Evolutionary conservation across 2,888 invertebrate genomes (phyloP).

Genomic region (Tortrix viridana): DNA sequence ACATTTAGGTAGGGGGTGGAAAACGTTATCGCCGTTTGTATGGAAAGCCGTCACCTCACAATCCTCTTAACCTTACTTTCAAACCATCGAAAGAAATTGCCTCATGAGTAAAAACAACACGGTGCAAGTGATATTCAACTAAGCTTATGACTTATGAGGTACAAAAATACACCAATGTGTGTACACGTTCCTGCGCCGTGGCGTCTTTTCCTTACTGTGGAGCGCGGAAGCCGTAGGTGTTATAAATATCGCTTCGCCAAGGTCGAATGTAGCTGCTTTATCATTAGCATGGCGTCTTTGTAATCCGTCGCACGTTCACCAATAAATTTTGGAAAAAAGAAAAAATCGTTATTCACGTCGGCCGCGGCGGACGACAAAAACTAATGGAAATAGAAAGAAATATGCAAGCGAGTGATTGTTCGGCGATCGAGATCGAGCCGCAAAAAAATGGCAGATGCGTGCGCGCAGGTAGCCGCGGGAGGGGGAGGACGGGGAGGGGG

Average conservation of each 20-base stretch:
- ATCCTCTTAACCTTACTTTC: too few species aligned
- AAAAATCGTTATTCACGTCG: constrained; percentile 59
- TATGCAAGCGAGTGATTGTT: constrained; percentile 63
- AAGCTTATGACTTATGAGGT: too few species aligned
- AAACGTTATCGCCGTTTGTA: too few species aligned
- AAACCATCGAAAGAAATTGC: too few species aligned
- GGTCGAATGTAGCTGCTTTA: constrained; percentile 36
- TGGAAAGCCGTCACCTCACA: too few species aligned
- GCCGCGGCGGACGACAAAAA: constrained; percentile 49
- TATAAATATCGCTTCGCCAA: constrained; percentile 15
- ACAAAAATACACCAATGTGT: too few species aligned
- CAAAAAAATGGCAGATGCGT: constrained; percentile 60
- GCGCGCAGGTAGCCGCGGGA: constrained; percentile 59
- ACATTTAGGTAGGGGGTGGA: too few species aligned
- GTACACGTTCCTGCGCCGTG: too few species aligned
- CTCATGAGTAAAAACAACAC: too few species aligned
- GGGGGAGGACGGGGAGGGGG: constrained; percentile 15
- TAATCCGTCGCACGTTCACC: constrained; percentile 41
- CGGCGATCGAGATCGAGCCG: constrained; percentile 45
- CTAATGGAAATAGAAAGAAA: constrained; percentile 62
- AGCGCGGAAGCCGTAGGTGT: too few species aligned
- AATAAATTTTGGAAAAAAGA: constrained; percentile 59
- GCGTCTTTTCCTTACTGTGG: too few species aligned
- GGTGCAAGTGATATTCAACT: too few species aligned
- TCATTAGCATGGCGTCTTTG: constrained; percentile 41